Base-by-base conservation (phyloP, 2,888 invertebrate species). In the Hypolimnas misippus region DNA sequence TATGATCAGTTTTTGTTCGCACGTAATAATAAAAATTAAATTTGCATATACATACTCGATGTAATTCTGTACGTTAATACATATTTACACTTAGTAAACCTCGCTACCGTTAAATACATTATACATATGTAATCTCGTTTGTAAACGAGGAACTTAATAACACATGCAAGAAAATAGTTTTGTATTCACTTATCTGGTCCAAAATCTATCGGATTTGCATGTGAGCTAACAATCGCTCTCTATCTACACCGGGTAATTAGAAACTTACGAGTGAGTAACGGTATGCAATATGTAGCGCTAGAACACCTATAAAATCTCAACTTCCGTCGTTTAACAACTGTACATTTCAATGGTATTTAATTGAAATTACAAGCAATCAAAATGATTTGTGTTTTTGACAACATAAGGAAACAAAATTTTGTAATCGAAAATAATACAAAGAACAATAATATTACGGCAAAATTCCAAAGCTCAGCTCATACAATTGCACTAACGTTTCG, bases 221-320 rank as follows among this genome's bases (percentile, higher is more conserved):
- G 79, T 76, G 79, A 79, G 77, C 80, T 76, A 82, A 86, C 89
- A 87, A 87, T 89, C 85, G 82, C 77, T 81, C 76, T 84, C 83
- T 82, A 89, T 88, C 82, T 86, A 74, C 70, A 73, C 73, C 75
- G 75, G 14, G 85, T 88, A 89, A 89, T 91, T 90, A 90, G 86
- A 88, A 87, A 85, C 87, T 82, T 82, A 83, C 79, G 71, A 78
- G 74, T 70, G 62, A 54, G 60, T 87, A 89, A 89, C 89, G 89
- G 89, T 83, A 82, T 73, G 65, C 76, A 77, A 81, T 80, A 83
- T 82, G 82, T 84, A 76, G 76, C 76, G 73, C 73, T 77, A 71
- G 71, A 69, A 70, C 68, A 69, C 66, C 66, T 76, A 77, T 78
- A 75, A 77, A 77, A 76, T 72, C 75, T 75, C 62, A 56, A 66